Evolutionary conservation across 2,113 vertebrate genomes (phyloP).

Genomic region (Saguinus imperator): DNA sequence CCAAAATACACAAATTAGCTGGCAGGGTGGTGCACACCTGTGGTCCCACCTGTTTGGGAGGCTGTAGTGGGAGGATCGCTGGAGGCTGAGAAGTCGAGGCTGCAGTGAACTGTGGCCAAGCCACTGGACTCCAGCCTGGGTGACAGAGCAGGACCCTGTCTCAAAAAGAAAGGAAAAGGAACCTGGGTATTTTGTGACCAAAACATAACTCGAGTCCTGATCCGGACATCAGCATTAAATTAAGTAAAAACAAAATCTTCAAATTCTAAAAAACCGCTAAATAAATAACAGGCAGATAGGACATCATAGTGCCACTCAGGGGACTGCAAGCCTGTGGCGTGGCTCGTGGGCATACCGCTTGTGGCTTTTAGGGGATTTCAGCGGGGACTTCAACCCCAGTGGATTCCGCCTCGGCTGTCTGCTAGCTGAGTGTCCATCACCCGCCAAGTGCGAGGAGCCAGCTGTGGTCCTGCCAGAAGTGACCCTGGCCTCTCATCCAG

Average conservation of each 20-base stretch:
- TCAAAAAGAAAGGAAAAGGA: background rate
- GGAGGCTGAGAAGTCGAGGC: background rate
- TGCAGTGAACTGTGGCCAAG: background rate
- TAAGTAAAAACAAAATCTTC: too few relatives aligned
- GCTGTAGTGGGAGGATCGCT: background rate
- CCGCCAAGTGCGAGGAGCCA: background rate
- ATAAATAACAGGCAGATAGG: background rate
- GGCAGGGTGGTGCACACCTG: background rate
- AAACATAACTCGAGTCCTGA: too few relatives aligned
- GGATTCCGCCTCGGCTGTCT: rapidly evolving
- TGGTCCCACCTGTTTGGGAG: background rate
- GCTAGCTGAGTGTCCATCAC: background rate
- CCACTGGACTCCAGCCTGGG: background rate
- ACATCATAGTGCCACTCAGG: rapidly evolving
- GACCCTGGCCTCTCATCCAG: background rate
- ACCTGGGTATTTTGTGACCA: too few relatives aligned
- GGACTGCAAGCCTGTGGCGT: rapidly evolving
- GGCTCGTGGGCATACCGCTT: rapidly evolving
- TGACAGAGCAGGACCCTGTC: background rate
- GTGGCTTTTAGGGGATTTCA: background rate
- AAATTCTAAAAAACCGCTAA: too few relatives aligned
- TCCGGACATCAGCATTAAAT: too few relatives aligned
- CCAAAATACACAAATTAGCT: background rate
- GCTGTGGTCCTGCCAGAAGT: background rate
- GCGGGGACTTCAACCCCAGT: rapidly evolving